Evolutionary conservation across 1,140 invertebrate species (phyloP), one percentile per base, ranked within the genome.

Genomic region (Dendrolimus punctatus): DNA sequence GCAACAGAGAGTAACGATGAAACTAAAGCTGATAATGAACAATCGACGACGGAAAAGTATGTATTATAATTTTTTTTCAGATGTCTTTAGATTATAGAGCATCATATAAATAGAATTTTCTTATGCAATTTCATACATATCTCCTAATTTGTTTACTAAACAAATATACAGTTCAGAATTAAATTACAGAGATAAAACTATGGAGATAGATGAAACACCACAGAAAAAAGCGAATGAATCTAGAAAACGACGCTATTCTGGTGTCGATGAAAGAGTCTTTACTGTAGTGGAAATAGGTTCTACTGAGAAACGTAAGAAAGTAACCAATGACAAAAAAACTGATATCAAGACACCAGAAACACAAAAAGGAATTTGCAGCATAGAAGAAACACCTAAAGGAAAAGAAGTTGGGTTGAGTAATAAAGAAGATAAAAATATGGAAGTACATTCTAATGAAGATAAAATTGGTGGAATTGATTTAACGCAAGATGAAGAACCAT

Each of bases 191-290:
- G 62, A 67, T n/a, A 71, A 59, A 47, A 48, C 52, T 4, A 63
- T 69, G 55, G 68, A 76, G 36, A 9, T 71, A 8, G 72, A 72
- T 0, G 54, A 48, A 5, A 37, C 52, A 5, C 39, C 46, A 23
- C 8, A 57, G 57, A 44, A 71, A 59, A 46, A 63, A 62, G 49
- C 41, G 10, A 47, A 70, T 57, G 49, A 70, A 62, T 42, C 40
- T 43, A 77, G 71, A 50, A 84, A 84, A 64, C 71, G 80, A 5
- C 71, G 79, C 6, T 62, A 71, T 43, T 83, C 82, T 0, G 64
- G 68, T 5, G 42, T 80, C n/a, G 73, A 79, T 57, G 78, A 80
- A 57, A 73, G 73, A 7, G 64, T 72, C n/a, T 66, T 76, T n/a
- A 76, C 74, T 6, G 62, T 77, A 23, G 64, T 75, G n/a, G 65